A percentile compares a stretch with the other conserved stretches of the same genome.
phyloP scores from a whole-genome alignment of 2,797 vertebrate genomes.

The Spea hammondii region DNA sequence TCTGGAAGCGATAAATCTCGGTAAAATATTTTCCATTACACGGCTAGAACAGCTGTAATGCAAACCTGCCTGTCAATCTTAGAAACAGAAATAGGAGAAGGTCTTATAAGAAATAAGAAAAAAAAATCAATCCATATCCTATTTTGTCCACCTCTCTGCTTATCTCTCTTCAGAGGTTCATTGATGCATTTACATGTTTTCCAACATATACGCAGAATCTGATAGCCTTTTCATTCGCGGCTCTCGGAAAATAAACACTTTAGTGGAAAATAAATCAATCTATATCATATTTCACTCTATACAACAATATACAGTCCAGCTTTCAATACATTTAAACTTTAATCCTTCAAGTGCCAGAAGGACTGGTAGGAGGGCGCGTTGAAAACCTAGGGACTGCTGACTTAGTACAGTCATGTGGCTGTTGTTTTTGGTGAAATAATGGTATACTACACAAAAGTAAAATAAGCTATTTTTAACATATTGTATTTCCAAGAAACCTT shows the following conservation, averaged over 20 bases:
- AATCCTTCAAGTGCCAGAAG: neutral
- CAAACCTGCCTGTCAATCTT: slow-evolving; percentile 36
- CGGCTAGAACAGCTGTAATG: slow-evolving; percentile 25
- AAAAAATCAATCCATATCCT: slow-evolving; percentile 45
- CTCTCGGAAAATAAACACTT: slow-evolving; percentile 29
- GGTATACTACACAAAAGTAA: no score
- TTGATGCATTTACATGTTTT: slow-evolving; percentile 43
- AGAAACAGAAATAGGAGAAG: slow-evolving; percentile 35
- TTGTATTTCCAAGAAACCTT: no score
- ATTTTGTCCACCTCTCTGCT: slow-evolving; percentile 19
- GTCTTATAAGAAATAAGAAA: slow-evolving; percentile 10
- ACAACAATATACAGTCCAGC: neutral
- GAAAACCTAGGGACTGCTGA: neutral
- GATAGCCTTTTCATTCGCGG: slow-evolving; percentile 18
- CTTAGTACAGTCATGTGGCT: no score
- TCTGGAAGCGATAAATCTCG: neutral
- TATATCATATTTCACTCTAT: slow-evolving; percentile 22
- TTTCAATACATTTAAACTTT: neutral
- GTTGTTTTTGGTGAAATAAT: no score
- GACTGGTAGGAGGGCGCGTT: neutral
- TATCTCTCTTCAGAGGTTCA: slow-evolving; percentile 6
- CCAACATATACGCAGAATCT: slow-evolving; percentile 13
- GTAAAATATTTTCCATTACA: slow-evolving; percentile 19
- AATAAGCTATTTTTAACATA: no score
- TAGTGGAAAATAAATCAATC: slow-evolving; percentile 36